Evolutionary conservation across 1,140 invertebrate genomes (phyloP), one percentile per base, ranked within the genome.

Genomic region (Trinorchestia longiramus): DNA sequence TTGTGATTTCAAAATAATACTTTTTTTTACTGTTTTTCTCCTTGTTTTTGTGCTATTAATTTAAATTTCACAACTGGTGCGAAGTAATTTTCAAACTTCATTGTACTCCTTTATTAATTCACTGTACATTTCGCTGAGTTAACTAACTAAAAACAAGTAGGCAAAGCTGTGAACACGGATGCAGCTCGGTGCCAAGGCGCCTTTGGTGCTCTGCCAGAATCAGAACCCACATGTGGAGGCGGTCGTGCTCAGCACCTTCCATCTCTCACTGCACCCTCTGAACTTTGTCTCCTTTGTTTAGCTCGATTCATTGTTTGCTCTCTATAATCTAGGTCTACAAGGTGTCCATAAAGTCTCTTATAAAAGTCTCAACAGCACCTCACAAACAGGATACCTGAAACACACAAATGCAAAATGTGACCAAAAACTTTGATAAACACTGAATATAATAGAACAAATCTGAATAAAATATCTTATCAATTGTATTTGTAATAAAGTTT

Each of bases 141-240:
- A 36, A 36, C 15, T 53, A 19, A 77, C 36, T 36, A 77, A 23
- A 77, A 77, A 28, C 15, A 77, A 77, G 62, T 77, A 41, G 43
- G 88, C n/a, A 42, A 41, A 90, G 88, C 88, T 4, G 15, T 17
- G n/a, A 90, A 90, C 88, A 90, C 88, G 88, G 88, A 90, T 90
- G 88, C 88, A 90, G 43, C 41, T 11, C 4, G 4, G 88, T 90
- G 88, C 88, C 88, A 90, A 90, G 88, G 88, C 41, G 41, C 41
- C 41, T 28, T 90, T 90, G 88, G 88, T 90, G 36, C 4, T 42
- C 41, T 90, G 88, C 88, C 88, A 90, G 41, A 3, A 41, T 11
- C 41, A 1, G 43, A 3, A 42, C n/a, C 41, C 11, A 36, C 88
- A 90, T 90, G 88, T 90, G 88, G n/a, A 43, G 43, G 62, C 62